phyloP scores from a whole-genome alignment of 1,140 invertebrate species.

The Atta cephalotes region DNA sequence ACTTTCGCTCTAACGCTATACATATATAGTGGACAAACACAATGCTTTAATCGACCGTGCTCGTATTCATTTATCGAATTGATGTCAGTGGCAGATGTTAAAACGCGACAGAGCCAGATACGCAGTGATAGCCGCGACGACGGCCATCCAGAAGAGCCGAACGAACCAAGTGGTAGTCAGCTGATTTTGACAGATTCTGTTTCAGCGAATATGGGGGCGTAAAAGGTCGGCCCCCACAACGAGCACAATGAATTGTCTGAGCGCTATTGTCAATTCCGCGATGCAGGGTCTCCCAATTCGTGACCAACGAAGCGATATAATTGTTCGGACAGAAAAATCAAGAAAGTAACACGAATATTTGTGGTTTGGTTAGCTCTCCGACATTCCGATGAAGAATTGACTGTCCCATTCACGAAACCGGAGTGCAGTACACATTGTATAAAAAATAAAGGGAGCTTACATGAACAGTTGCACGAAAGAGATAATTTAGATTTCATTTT shows the following conservation, averaged over 20 bases:
- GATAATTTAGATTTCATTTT: neutral
- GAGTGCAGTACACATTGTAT: neutral
- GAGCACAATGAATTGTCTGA: conserved; percentile 57
- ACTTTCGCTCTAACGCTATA: neutral
- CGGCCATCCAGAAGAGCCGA: conserved; percentile 35
- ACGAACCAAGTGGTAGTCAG: conserved; percentile 72
- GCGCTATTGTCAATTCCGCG: conserved; percentile 59
- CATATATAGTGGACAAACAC: neutral
- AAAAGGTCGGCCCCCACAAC: conserved; percentile 34
- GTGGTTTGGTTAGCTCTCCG: conserved; percentile 1
- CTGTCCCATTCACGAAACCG: neutral
- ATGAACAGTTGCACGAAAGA: neutral
- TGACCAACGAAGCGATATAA: neutral
- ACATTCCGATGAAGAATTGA: neutral
- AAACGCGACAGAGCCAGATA: conserved; percentile 31
- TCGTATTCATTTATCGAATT: conserved; percentile 48
- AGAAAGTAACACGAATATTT: neutral
- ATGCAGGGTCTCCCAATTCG: conserved; percentile 15
- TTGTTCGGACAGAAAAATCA: conserved; percentile 36
- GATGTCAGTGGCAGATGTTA: conserved; percentile 67
- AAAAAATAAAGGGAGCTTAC: neutral
- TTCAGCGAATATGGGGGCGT: conserved; percentile 31
- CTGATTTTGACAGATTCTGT: conserved; percentile 75
- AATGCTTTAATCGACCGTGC: conserved; percentile 35
- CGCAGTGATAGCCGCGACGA: conserved; percentile 21